Base-by-base conservation (phyloP, 2,888 invertebrate genomes). In the Nomada ferruginata region DNA sequence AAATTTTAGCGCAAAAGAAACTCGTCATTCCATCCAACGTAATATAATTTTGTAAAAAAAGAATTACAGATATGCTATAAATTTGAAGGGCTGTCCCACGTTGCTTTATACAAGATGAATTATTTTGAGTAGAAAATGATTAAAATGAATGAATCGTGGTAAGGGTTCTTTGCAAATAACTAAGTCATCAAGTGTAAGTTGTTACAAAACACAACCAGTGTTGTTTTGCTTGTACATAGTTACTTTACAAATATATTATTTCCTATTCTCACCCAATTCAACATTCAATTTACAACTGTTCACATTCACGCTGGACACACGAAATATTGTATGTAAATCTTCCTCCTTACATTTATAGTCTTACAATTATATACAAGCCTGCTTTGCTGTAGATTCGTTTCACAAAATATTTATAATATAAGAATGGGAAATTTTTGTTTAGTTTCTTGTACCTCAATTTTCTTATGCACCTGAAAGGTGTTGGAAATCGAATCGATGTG, bases 201-300 rank as follows among this genome's bases (percentile, higher is more conserved):
- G 70, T 82, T 89, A 87, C 72, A 88, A 90, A 88, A 90, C 72
- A 75, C 72, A 82, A 80, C 63, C 73, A 7, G 47, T 57, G 66
- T 85, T 76, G 57, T 61, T 80, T 61, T 69, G 44, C 52, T 77
- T 63, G 36, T 70, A 55, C 55, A 64, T 79, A 75, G 60, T 69
- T 69, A 61, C 26, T 52, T 75, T 63, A 79, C 64, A 79, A 63
- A 78, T 78, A 73, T 79, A 78, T 65, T 80, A 71, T 65, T 71
- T 68, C 71, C 61, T 55, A 64, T 61, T 76, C 57, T 36, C 60
- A 63, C 11, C 20, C 47, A 10, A 42, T 15, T 64, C 60, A 63
- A 64, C 26, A 53, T 63, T 59, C 59, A 57, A 76, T 82, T 74
- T 73, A 72, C 75, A 82, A 42, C 53, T 53, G n/a, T n/a, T 80